Base-by-base conservation (phyloP, 2,113 vertebrate genomes). In the Catharus fuscescens region DNA sequence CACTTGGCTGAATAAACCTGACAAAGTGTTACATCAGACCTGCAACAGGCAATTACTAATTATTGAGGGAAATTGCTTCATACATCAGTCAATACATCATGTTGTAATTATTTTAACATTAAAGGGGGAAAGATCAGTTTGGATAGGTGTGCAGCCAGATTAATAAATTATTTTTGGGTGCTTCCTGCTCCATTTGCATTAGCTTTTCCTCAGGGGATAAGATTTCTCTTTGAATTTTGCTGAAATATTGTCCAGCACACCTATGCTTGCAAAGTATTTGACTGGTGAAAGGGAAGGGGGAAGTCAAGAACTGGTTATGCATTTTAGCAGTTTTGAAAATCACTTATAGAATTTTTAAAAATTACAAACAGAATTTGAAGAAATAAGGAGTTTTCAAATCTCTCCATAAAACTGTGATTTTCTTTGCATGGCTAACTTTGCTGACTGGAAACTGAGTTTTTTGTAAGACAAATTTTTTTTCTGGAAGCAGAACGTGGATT, bases 41-140 rank as follows among this genome's bases (percentile, higher is more conserved):
- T 0, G 0, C 86, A 87, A 60, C 77, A 90, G 83, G 73, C 80
- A 87, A 36, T 78, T 76, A 79, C 80, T 70, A 69, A 86, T 74
- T 76, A 91, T 23, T 64, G 90, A 76, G 71, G 59, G 79, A 94
- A 92, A 88, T 88, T 40, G 38, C 69, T 95, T 94, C 88, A 56
- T 62, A 36, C 48, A 40, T 62, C 86, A 92, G 44, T 50, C 40
- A 28, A 92, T 81, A 76, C 34, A 53, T 86, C 80, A 74, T 56
- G 34, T 62, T 88, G 52, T 19, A 79, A 93, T 84, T 88, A 74
- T 89, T 93, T 76, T 50, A 78, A 71, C 48, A 67, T 74, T 48
- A 81, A 86, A 80, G 21, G 34, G 34, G 73, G 31, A 62, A 92
- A 90, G 72, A 90, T 52, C 24, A 44, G 25, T 90, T 85, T 42